A percentile compares a stretch with the other conserved stretches of the same genome.
Evolutionary conservation across 2,113 vertebrate genomes (phyloP).

Genomic region (Orthochromis indermauri): DNA sequence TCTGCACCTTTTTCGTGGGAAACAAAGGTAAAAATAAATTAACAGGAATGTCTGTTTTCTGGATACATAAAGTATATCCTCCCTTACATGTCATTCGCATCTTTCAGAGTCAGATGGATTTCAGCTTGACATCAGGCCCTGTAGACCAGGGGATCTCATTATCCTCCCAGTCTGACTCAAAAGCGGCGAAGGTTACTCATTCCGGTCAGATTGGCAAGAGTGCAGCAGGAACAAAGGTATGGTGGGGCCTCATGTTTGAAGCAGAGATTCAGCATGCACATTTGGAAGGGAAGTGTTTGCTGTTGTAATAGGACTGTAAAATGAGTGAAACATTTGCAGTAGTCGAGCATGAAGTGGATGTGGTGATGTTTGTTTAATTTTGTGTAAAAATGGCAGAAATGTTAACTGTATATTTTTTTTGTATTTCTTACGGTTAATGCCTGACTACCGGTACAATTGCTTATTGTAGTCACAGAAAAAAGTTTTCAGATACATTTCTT

Average conservation of each 20-base stretch:
- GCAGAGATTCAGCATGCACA: background rate
- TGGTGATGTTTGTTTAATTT: background rate
- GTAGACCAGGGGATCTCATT: conserved; percentile 67
- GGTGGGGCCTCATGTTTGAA: background rate
- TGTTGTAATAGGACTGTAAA: background rate
- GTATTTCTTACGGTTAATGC: background rate
- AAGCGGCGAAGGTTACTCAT: conserved; percentile 57
- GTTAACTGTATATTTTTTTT: background rate
- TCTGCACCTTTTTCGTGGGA: conserved; percentile 98
- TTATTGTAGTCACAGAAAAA: background rate
- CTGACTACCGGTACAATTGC: background rate
- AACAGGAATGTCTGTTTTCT: background rate
- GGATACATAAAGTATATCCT: background rate
- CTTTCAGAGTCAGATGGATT: conserved; percentile 92
- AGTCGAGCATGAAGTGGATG: background rate
- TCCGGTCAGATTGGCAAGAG: conserved; percentile 66
- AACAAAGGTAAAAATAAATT: conserved; percentile 78
- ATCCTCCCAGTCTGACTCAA: conserved; percentile 66
- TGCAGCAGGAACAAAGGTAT: conserved; percentile 68
- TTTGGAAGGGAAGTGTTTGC: background rate
- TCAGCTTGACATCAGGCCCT: conserved; percentile 76
- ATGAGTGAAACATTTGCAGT: background rate
- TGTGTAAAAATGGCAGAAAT: background rate
- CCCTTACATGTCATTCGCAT: background rate
- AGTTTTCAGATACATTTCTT: background rate